phyloP scores from a whole-genome alignment of 2,113 vertebrate species.

The Leptosomus discolor region DNA sequence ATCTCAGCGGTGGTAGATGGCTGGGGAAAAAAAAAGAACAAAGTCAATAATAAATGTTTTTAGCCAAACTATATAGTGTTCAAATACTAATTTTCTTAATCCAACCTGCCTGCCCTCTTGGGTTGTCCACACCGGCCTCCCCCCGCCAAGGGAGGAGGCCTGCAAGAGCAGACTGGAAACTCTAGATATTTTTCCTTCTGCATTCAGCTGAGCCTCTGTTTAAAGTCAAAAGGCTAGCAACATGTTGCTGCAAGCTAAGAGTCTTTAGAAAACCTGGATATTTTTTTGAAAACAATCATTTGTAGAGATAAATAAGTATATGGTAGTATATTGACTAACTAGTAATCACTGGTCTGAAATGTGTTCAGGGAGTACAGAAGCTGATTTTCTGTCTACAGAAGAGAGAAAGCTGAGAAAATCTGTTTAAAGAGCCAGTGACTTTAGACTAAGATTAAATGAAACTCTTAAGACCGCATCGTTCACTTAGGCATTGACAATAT shows the following conservation, averaged over 20 bases:
- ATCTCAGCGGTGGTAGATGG: neutral
- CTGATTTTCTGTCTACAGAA: neutral
- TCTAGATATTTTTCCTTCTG: neutral
- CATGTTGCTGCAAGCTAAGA: neutral
- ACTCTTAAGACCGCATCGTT: neutral
- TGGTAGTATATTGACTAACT: neutral
- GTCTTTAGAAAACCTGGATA: neutral
- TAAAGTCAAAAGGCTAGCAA: neutral
- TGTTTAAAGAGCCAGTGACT: neutral
- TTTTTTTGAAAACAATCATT: neutral
- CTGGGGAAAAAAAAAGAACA: neutral
- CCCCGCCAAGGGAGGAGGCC: neutral
- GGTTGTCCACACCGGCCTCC: accelerated
- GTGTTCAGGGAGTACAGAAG: neutral
- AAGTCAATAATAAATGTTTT: neutral
- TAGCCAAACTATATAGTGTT: neutral
- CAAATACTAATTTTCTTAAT: neutral
- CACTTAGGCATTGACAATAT: neutral
- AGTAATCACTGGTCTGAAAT: no score
- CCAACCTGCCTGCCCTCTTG: accelerated
- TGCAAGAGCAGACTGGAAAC: neutral
- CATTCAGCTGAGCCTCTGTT: neutral
- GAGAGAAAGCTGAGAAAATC: neutral
- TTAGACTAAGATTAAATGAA: neutral
- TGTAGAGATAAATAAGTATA: neutral